A percentile compares a stretch with the other conserved stretches of the same genome.
These are phyloP conservation scores for Ochropleura plecta DNA, from an alignment of 2,888 invertebrate genomes.

Conservation along the genomic window DNA sequence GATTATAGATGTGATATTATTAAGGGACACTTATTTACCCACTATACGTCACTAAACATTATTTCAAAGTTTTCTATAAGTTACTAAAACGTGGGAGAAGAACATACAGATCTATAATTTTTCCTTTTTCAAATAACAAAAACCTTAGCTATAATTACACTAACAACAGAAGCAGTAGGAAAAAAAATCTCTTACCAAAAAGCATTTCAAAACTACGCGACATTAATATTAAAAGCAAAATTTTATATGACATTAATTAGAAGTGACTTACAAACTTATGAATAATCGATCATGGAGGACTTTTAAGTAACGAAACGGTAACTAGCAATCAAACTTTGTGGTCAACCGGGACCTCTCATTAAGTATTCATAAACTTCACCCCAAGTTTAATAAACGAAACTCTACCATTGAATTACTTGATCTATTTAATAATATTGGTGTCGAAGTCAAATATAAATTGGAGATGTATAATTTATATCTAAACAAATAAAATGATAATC, in stretches of 20 bases:
- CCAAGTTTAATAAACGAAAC: conserved; percentile 36
- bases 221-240: conserved; percentile 16
- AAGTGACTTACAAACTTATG: conserved; percentile 24
- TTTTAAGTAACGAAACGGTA: conserved; percentile 36
- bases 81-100: background rate
- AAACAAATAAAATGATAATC: conserved; percentile 5
- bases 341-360: conserved; percentile 34
- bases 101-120: background rate
- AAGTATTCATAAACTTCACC: conserved; percentile 51
- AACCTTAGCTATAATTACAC: background rate
- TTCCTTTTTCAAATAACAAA: background rate
- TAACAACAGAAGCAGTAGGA: background rate
- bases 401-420: conserved; percentile 29
- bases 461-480: background rate
- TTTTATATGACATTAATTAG: conserved; percentile 25
- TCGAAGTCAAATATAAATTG: conserved; percentile 9
- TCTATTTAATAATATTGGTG: conserved; percentile 13
- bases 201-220: background rate
- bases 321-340: conserved; percentile 50
- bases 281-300: conserved; percentile 40
- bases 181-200: background rate
- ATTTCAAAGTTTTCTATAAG: background rate
- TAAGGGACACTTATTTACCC: background rate
- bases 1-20: background rate
- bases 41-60: background rate